Base-by-base conservation (phyloP, 1,140 invertebrate genomes). In the Pseudomyrmex dendroicus region DNA sequence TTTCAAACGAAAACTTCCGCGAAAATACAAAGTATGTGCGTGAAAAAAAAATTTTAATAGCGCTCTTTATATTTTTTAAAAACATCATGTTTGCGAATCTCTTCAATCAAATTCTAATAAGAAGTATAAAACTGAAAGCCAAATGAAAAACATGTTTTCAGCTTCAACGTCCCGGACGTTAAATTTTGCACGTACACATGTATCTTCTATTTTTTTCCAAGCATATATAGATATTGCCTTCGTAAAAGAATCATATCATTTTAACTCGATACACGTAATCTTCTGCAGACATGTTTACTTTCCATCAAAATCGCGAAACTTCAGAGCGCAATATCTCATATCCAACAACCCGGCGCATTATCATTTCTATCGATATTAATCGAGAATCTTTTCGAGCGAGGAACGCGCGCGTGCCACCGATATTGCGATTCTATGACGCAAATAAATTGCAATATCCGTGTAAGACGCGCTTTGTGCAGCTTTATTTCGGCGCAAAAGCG, bases 301-400 rank as follows among this genome's bases (percentile, higher is more conserved):
- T 46, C 13, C 10, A 2, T 48, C 0, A 25, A 61, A 73, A 12
- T 15, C 35, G 35, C 35, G 1, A 61, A 22, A 46, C 3, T 57
- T 20, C 12, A 10, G 5, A 13, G 59, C 2, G 12, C 54, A 15
- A 59, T 17, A 20, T 59, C 59, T 46, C 3, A 10, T 20, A 44
- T 10, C 12, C 10, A 44, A 44, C 17, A 13, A 73, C 35, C 57
- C 20, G n/a, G 2, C 46, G 12, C 22, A 20, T 22, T 12, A 35
- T 50, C 17, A 44, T 8, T 13, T 10, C 8, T 35, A 76, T 64
- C 61, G 17, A 66, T 66, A 66, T 77, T 77, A 77, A 67, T 77
- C 73, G 25, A 8, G 5, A 22, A 77, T 20, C 13, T 56, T 44
- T 66, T 1, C 1, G 1, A 5, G 7, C 35, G 35, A 35, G 0